Evolutionary conservation across 1,140 invertebrate species (phyloP).

Genomic region (Caenorhabditis inopinata): DNA sequence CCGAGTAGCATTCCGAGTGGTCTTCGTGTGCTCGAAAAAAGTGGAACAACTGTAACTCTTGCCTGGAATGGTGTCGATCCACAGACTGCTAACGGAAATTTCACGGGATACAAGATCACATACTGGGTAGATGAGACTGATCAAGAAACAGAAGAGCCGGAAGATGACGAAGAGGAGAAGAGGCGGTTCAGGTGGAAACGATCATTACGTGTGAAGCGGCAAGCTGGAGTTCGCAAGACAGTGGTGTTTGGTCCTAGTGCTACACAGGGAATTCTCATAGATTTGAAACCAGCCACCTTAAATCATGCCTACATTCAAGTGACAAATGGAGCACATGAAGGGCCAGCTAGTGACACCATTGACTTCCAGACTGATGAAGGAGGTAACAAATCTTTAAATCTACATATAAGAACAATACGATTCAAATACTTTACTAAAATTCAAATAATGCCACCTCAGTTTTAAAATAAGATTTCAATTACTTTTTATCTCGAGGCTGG

Average conservation of each 20-base stretch:
- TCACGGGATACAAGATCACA: slow-evolving; percentile 81
- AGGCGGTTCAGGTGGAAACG: slow-evolving; percentile 30
- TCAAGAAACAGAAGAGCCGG: slow-evolving; percentile 44
- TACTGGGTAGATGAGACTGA: slow-evolving; percentile 60
- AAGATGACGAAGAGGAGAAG: slow-evolving; percentile 31
- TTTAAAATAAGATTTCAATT: too few species aligned
- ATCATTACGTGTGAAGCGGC: background rate
- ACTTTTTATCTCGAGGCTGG: too few species aligned
- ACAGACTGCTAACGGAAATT: slow-evolving; percentile 74
- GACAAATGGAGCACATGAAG: slow-evolving; percentile 84
- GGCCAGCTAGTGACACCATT: slow-evolving; percentile 81
- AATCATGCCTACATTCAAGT: slow-evolving; percentile 86
- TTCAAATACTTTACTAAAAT: background rate
- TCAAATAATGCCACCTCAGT: too few species aligned
- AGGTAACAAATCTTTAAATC: too few species aligned
- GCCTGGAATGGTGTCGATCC: slow-evolving; percentile 63
- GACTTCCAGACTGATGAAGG: slow-evolving; percentile 87
- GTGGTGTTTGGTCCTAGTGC: slow-evolving; percentile 77
- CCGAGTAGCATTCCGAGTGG: slow-evolving; percentile 55
- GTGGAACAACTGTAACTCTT: slow-evolving; percentile 59
- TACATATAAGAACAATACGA: too few species aligned
- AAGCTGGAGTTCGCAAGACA: slow-evolving; percentile 69
- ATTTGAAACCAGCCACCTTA: slow-evolving; percentile 83
- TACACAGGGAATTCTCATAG: slow-evolving; percentile 76
- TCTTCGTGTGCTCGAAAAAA: slow-evolving; percentile 49